Conservation (phyloP, 2,113 vertebrate species). For the Nestor notabilis region DNA sequence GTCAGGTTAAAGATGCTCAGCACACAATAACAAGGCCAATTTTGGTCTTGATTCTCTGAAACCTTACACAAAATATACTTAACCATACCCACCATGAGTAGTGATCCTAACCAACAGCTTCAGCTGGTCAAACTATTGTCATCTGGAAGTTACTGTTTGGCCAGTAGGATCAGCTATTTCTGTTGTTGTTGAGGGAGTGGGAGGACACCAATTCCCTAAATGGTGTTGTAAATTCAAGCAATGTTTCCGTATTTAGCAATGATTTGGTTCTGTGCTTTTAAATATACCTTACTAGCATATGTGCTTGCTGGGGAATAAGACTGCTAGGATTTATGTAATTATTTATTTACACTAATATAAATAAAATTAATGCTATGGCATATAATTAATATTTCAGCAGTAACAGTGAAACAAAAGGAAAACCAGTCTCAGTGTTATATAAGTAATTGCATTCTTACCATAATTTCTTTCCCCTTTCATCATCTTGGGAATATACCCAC, state of each 20-base stretch:
- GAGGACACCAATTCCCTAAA: background rate
- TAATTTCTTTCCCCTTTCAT: background rate
- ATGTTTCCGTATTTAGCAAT: background rate
- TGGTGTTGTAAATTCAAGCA: background rate
- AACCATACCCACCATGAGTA: fast-evolving
- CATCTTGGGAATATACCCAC: background rate
- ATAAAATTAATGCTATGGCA: background rate
- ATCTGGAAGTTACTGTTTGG: background rate
- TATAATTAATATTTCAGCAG: background rate
- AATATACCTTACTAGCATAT: background rate
- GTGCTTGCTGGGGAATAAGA: background rate
- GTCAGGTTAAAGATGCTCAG: background rate
- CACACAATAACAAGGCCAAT: background rate
- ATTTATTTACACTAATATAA: background rate
- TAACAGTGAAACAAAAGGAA: background rate
- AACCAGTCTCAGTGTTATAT: background rate
- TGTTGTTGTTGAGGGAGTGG: background rate
- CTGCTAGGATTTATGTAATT: background rate
- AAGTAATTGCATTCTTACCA: background rate
- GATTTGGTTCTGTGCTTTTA: background rate
- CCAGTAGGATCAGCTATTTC: background rate
- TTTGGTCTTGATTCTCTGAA: background rate
- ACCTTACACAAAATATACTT: background rate
- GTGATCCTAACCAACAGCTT: background rate
- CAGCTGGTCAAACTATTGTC: background rate